phyloP scores from a whole-genome alignment of 2,797 vertebrate species.

The Lutjanus argentimaculatus region DNA sequence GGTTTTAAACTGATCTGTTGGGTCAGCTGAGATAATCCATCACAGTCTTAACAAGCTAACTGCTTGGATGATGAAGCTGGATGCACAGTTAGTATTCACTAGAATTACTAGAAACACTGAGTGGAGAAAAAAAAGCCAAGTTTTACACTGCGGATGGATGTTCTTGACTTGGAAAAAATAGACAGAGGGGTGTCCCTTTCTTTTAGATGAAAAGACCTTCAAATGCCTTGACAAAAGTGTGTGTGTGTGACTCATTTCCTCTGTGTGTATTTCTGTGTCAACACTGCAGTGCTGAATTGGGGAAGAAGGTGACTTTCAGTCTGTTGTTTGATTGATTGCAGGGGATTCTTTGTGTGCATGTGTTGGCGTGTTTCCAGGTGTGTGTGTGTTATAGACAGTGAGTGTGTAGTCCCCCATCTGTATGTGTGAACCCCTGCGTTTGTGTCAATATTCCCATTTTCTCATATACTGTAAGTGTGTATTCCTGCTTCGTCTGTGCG shows the following conservation, averaged over 20 bases:
- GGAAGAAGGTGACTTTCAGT: conserved; percentile 54
- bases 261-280: conserved; percentile 2
- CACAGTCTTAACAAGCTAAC: conserved; percentile 38
- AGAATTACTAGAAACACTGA: neutral
- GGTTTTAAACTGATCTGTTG: conserved; percentile 34
- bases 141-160: neutral
- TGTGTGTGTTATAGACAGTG: conserved; percentile 6
- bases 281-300: conserved; percentile 29
- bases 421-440: neutral
- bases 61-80: neutral
- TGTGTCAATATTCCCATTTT: neutral
- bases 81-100: neutral
- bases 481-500: too few relatives aligned
- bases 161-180: neutral
- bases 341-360: conserved; percentile 12
- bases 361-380: neutral
- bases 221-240: neutral
- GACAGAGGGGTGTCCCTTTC: neutral
- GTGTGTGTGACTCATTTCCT: conserved; percentile 11
- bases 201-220: conserved; percentile 11
- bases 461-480: neutral
- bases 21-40: conserved; percentile 36
- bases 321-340: conserved; percentile 19
- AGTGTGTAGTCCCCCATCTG: neutral
- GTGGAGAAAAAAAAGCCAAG: neutral